These are phyloP conservation scores for Nephrotoma appendiculata DNA, from an alignment of 2,888 invertebrate genomes.

Conservation along the genomic window DNA sequence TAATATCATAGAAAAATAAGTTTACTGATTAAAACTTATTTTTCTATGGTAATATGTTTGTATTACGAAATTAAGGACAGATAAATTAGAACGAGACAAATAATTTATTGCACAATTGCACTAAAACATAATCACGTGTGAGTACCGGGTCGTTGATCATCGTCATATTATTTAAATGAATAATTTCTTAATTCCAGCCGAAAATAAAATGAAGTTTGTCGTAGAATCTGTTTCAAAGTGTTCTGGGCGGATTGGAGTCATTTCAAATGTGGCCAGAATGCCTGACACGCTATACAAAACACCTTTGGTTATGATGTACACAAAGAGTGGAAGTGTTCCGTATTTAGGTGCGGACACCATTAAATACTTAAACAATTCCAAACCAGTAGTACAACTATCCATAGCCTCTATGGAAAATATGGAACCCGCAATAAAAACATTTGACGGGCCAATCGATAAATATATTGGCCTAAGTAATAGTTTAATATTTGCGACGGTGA, in stretches of 20 bases:
- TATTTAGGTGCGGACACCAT: conserved; percentile 68
- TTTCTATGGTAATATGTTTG: no score
- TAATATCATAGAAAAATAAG: no score
- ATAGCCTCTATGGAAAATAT: conserved; percentile 52
- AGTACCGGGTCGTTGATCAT: no score
- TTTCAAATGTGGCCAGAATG: background rate
- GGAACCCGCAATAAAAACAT: conserved; percentile 46
- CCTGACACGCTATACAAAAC: conserved; percentile 42
- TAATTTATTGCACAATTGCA: no score
- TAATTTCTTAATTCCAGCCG: no score
- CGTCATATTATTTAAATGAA: no score
- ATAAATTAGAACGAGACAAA: no score
- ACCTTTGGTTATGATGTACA: conserved; percentile 59
- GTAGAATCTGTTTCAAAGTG: conserved; percentile 42
- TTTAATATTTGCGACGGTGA: conserved; percentile 31
- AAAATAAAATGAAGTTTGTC: conserved; percentile 51
- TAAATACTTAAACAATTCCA: conserved; percentile 39
- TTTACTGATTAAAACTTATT: no score
- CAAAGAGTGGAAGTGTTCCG: conserved; percentile 71
- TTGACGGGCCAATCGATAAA: conserved; percentile 46
- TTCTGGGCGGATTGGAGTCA: conserved; percentile 48
- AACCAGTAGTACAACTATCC: conserved; percentile 50
- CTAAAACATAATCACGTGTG: no score
- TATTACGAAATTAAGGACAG: no score
- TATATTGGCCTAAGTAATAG: conserved; percentile 49